Conservation (phyloP, 2,888 invertebrate species). For the Rhamphomyia laevipes region DNA sequence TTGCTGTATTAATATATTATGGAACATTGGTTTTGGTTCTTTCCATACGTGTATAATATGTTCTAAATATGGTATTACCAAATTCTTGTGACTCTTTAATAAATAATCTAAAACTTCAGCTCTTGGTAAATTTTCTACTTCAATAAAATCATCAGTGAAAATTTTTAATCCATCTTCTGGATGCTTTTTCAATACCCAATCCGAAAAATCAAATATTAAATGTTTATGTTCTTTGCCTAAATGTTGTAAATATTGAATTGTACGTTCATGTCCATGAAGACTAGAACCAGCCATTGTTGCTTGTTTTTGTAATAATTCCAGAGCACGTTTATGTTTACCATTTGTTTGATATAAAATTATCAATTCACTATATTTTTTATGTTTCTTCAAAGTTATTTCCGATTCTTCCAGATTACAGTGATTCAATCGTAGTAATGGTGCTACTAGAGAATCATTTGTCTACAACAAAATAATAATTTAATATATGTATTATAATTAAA, state of each 20-base stretch:
- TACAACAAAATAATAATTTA: conserved; percentile 31
- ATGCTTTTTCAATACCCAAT: conserved; percentile 78
- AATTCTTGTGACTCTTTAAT: conserved; percentile 61
- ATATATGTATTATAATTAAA: neutral
- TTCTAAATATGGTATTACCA: conserved; percentile 88
- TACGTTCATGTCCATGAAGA: conserved; percentile 67
- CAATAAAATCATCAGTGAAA: conserved; percentile 77
- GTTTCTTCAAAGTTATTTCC: conserved; percentile 74
- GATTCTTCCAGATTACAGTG: conserved; percentile 91
- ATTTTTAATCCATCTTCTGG: conserved; percentile 82
- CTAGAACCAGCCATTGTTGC: conserved; percentile 50
- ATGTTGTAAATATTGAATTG: conserved; percentile 83
- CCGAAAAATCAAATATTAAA: conserved; percentile 85
- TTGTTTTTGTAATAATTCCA: conserved; percentile 73
- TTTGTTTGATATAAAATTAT: conserved; percentile 93
- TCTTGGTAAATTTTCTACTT: conserved; percentile 82
- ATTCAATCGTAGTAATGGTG: conserved; percentile 79
- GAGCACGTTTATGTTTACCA: conserved; percentile 81
- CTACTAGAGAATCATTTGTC: conserved; percentile 92
- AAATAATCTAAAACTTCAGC: conserved; percentile 82
- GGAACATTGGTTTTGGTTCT: conserved; percentile 73
- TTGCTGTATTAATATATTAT: conserved; percentile 81
- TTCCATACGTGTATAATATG: conserved; percentile 86
- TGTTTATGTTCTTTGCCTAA: conserved; percentile 71
- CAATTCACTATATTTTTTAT: conserved; percentile 83